Evolutionary conservation across 2,797 vertebrate genomes (phyloP), one percentile per base, ranked within the genome.

Genomic region (Myotis planiceps): DNA sequence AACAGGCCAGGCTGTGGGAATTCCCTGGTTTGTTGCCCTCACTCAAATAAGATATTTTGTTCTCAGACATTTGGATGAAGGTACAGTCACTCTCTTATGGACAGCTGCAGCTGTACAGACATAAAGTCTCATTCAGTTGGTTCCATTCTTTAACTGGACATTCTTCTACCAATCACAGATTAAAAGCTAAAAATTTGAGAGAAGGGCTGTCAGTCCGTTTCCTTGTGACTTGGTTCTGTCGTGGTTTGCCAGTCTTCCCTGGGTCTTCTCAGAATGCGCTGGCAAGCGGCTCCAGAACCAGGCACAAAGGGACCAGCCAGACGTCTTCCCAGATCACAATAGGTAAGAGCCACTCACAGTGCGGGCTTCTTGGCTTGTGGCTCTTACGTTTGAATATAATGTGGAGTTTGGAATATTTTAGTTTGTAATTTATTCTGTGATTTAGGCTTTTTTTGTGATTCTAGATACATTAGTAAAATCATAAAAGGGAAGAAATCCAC

Each of bases 391-490:
- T 29, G 39, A 80, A 88, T 47, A 92, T 81, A 71, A 39, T 66
- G 32, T 18, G 18, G 42, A 88, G 21, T 58, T 60, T 51, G 10
- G 19, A 16, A n/a, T 49, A 79, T 69, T 58, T 13, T 80, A 0
- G 58, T 75, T 81, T 81, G 68, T 88, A 32, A n/a, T 34, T 92
- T 86, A 92, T 21, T 94, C 85, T 86, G 23, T 76, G 53, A 69
- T 45, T 90, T 76, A 29, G 3, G 45, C 19, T 81, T 66, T 74
- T 66, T 69, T 65, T 88, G n/a, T 79, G 69, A 45, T 85, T 92
- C 23, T 80, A 92, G n/a, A 89, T 66, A 89, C 83, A 83, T 75
- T 32, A 3, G 49, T 58, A 27, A 89, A 84, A 58, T 76, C 45
- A 32, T 39, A 88, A 89, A 95, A 87, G 65, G 5, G 71, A 80